Conservation (phyloP, 2,888 invertebrate species). For the Pristionchus entomophagus region DNA sequence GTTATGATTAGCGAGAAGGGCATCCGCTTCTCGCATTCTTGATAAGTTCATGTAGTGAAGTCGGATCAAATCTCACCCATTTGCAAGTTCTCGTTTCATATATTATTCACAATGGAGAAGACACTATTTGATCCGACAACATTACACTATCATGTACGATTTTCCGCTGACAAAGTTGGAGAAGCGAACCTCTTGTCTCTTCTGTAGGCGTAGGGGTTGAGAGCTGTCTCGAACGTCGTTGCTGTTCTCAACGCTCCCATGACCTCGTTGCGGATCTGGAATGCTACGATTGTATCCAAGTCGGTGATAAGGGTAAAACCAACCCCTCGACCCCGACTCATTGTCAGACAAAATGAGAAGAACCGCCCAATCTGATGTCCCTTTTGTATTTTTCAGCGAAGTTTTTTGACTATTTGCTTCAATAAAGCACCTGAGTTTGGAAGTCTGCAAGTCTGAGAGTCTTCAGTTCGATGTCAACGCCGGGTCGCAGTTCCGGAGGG, state of each 20-base stretch:
- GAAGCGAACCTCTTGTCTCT: constrained; percentile 85
- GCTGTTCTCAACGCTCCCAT: constrained; percentile 89
- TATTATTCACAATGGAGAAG: neutral
- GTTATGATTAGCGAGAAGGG: too few species aligned
- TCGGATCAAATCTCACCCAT: too few species aligned
- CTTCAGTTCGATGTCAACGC: constrained; percentile 94
- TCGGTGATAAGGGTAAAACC: neutral
- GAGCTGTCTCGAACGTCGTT: constrained; percentile 95
- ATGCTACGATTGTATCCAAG: neutral
- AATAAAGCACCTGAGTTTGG: constrained; percentile 82
- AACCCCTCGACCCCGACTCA: too few species aligned
- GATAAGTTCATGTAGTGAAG: too few species aligned
- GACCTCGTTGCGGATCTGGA: constrained; percentile 79
- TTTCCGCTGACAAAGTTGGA: neutral
- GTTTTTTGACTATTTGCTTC: neutral
- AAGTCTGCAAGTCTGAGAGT: constrained; percentile 94
- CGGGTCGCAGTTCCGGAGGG: constrained; percentile 90
- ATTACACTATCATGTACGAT: neutral
- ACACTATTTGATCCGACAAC: neutral
- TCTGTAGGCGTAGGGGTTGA: constrained; percentile 97
- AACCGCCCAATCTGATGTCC: too few species aligned
- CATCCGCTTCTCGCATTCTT: too few species aligned
- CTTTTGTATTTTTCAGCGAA: too few species aligned
- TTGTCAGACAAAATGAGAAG: too few species aligned
- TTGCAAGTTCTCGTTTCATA: neutral